Conservation (phyloP, 2,797 vertebrate genomes). For the Hybognathus amarus region DNA sequence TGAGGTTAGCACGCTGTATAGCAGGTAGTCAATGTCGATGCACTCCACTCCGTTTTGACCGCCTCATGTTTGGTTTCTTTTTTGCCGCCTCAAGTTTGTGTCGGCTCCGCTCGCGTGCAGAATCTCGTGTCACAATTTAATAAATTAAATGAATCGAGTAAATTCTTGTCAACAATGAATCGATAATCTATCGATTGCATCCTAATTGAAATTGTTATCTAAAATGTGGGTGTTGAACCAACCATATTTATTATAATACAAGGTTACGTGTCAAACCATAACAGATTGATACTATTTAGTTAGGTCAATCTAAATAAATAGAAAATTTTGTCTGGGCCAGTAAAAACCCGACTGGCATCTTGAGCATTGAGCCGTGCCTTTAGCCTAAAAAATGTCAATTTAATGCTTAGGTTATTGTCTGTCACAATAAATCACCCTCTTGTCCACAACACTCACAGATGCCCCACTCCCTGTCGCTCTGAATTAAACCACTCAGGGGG, state of each 20-base stretch:
- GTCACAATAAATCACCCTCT: slow-evolving; percentile 55
- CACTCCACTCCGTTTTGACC: too few species aligned
- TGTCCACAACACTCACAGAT: slow-evolving; percentile 24
- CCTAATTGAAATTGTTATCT: background rate
- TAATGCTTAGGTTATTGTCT: slow-evolving; percentile 42
- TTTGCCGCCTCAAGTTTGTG: too few species aligned
- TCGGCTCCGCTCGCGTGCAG: too few species aligned
- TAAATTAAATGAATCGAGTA: too few species aligned
- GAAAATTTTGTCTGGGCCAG: too few species aligned
- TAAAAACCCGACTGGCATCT: background rate
- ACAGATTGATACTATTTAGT: too few species aligned
- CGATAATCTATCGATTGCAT: too few species aligned
- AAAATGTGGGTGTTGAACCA: background rate
- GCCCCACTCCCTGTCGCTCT: slow-evolving; percentile 33
- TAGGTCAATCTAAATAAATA: background rate
- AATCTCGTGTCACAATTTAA: too few species aligned
- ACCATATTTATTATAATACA: background rate
- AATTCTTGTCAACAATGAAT: too few species aligned
- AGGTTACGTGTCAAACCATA: background rate
- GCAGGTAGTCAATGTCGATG: too few species aligned
- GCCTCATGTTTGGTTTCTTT: too few species aligned
- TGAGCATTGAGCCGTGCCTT: background rate
- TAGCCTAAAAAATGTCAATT: slow-evolving; percentile 9
- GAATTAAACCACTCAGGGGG: slow-evolving; percentile 26
- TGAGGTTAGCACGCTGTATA: too few species aligned